Conservation (phyloP, 2,888 invertebrate species). For the Drosophila bunnanda region DNA sequence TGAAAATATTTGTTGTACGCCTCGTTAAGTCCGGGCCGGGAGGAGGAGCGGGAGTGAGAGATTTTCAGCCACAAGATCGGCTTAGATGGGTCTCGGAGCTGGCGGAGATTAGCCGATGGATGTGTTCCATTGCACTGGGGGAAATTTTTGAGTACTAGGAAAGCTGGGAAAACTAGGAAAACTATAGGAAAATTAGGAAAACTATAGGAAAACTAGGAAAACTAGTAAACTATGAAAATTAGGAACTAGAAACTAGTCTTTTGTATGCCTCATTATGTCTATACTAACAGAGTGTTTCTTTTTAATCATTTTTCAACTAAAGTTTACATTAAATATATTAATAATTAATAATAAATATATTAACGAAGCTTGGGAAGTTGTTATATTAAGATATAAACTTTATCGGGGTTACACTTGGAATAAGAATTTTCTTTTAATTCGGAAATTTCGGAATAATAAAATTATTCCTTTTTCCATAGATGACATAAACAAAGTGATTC, state of each 20-base stretch:
- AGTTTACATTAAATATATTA: too few species aligned
- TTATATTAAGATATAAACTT: too few species aligned
- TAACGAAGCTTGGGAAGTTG: too few species aligned
- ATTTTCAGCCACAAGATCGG: slow-evolving; percentile 14
- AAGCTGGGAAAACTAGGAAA: background rate
- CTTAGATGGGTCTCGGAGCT: slow-evolving; percentile 5
- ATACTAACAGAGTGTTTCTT: background rate
- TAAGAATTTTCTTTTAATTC: too few species aligned
- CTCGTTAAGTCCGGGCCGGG: slow-evolving; percentile 60
- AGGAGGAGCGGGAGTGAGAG: slow-evolving; percentile 2
- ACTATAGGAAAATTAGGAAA: background rate
- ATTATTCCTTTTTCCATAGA: too few species aligned
- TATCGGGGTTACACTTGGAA: too few species aligned
- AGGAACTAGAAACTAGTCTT: too few species aligned
- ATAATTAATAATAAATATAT: too few species aligned
- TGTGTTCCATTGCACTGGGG: background rate
- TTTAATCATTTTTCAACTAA: background rate
- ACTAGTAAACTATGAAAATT: background rate
- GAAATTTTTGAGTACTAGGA: background rate
- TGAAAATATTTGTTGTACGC: slow-evolving; percentile 64
- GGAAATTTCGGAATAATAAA: too few species aligned
- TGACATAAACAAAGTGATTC: too few species aligned
- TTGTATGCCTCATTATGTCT: background rate
- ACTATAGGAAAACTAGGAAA: background rate
- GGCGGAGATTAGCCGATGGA: slow-evolving; percentile 32